These are phyloP conservation scores for Erannis defoliaria DNA, from an alignment of 2,888 invertebrate genomes.

Conservation along the genomic window DNA sequence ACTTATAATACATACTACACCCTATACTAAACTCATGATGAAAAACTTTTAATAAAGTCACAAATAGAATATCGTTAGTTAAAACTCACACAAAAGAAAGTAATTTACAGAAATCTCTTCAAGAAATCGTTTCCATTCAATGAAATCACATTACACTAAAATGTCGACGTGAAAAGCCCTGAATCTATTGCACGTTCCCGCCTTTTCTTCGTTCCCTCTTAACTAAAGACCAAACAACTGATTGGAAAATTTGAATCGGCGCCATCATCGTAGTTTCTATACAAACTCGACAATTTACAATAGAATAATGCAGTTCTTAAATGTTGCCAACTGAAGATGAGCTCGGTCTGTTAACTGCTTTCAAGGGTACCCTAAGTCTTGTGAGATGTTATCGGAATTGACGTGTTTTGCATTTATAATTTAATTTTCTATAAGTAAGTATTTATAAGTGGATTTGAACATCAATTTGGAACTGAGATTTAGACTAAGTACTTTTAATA, in stretches of 20 bases:
- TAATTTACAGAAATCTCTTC: constrained; percentile 25
- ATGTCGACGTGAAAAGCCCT: constrained; percentile 1
- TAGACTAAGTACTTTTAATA: too few species aligned
- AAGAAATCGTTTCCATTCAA: constrained; percentile 10
- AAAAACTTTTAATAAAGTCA: too few species aligned
- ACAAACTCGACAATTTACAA: not conserved
- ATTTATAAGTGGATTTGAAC: not conserved
- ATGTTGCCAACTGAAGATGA: not conserved
- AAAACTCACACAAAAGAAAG: constrained; percentile 11
- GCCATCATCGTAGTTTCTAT: not conserved
- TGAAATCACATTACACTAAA: constrained; percentile 15
- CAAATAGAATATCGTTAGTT: too few species aligned
- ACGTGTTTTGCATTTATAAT: constrained; percentile 14
- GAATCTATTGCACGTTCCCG: constrained; percentile 14
- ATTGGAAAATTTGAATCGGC: not conserved
- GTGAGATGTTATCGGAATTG: constrained; percentile 14
- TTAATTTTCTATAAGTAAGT: constrained; percentile 13
- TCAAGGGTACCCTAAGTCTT: constrained; percentile 3
- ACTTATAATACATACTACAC: too few species aligned
- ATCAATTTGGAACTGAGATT: not conserved
- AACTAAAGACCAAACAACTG: not conserved
- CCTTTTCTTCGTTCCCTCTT: constrained; percentile 2
- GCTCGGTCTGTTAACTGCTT: not conserved
- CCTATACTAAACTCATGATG: too few species aligned
- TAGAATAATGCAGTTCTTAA: not conserved